Percentiles rank a stretch among this genome's conserved stretches.
Conservation (phyloP, 1,140 invertebrate genomes). For the Periplaneta americana region DNA sequence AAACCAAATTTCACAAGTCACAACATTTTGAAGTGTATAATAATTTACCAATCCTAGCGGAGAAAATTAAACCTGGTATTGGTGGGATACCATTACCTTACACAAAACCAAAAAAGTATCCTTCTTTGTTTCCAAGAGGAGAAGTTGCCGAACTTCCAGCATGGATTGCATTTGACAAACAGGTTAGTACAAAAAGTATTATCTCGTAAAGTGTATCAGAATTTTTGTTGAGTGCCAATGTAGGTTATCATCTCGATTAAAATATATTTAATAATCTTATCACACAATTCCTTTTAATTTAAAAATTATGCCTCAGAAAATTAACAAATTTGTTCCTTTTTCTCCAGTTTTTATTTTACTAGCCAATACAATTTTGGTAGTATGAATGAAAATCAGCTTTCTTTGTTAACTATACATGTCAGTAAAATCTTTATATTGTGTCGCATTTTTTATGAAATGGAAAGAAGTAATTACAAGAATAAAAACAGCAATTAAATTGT, state of each 20-base stretch:
- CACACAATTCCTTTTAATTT: not conserved
- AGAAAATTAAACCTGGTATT: conserved; percentile 41
- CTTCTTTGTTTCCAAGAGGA: conserved; percentile 59
- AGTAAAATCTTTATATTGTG: too few species aligned
- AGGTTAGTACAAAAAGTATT: conserved; percentile 44
- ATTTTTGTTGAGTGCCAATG: not conserved
- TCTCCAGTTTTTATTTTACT: not conserved
- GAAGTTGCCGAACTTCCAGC: conserved; percentile 63
- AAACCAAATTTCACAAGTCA: conserved; percentile 47
- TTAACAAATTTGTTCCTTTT: not conserved
- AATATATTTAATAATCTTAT: not conserved
- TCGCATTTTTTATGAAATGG: too few species aligned
- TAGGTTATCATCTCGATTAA: not conserved
- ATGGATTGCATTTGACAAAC: conserved; percentile 83
- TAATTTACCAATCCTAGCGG: conserved; percentile 44
- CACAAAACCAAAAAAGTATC: conserved; percentile 35
- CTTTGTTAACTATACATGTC: too few species aligned
- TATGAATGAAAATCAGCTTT: too few species aligned
- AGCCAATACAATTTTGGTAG: not conserved
- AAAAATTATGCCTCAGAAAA: not conserved
- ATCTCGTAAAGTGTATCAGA: not conserved
- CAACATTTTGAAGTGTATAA: conserved; percentile 45
- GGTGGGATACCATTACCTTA: conserved; percentile 30
- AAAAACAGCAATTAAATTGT: too few species aligned
- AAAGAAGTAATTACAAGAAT: too few species aligned